Percentiles rank a stretch among this genome's conserved stretches.
Conservation (phyloP, 2,113 vertebrate genomes). For the Gymnorhina tibicen region DNA sequence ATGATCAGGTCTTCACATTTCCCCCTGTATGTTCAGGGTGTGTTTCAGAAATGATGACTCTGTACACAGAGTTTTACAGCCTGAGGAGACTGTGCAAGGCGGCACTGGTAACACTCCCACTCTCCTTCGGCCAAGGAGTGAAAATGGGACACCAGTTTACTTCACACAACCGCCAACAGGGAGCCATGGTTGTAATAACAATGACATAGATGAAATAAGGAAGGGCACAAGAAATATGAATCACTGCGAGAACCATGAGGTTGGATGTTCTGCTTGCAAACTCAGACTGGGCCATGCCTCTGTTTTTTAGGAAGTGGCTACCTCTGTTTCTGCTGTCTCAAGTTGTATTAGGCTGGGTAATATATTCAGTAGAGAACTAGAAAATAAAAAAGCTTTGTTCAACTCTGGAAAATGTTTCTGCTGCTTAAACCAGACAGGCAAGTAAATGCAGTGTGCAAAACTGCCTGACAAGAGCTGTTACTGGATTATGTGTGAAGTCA, state of each 20-base stretch:
- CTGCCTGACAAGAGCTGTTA: background rate
- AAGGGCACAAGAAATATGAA: background rate
- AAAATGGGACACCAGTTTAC: background rate
- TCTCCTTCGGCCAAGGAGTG: background rate
- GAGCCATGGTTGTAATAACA: background rate
- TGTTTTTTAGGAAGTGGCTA: background rate
- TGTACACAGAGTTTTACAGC: background rate
- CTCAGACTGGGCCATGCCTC: background rate
- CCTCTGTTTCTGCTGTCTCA: background rate
- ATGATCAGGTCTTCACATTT: slow-evolving; percentile 6
- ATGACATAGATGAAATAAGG: background rate
- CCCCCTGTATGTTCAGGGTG: background rate
- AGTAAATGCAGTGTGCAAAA: background rate
- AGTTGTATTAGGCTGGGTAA: background rate
- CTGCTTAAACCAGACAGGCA: background rate
- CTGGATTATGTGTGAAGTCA: background rate
- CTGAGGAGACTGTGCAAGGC: background rate
- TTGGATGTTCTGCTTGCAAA: background rate
- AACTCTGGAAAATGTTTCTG: background rate
- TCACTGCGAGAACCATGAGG: background rate
- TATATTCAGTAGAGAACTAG: background rate
- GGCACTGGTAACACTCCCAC: background rate
- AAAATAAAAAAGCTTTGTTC: background rate
- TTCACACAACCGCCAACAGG: background rate
- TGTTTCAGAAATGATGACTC: background rate